Evolutionary conservation across 1,140 invertebrate genomes (phyloP), one percentile per base, ranked within the genome.

Genomic region (Ostrea edulis): DNA sequence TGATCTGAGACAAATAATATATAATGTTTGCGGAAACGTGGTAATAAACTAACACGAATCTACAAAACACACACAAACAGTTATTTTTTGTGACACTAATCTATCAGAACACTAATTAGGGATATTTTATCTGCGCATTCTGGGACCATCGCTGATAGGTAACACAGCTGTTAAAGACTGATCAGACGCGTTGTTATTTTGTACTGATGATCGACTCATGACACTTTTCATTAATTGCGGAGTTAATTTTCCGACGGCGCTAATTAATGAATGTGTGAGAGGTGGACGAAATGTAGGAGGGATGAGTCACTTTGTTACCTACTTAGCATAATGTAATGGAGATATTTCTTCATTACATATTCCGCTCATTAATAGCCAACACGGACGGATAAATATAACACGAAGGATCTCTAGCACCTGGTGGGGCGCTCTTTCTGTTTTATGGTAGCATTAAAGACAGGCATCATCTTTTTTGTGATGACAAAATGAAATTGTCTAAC

Each of bases 251-350:
- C 68, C 25, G 68, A 29, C 68, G 68, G 68, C 68, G 25, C 68
- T 77, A 77, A 44, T 44, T 44, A 44, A 77, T 77, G 68, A 77
- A 77, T 77, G 68, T 35, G 25, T 25, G 22, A 25, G 68, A 29
- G 68, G 25, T 77, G 68, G 68, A 77, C 68, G 14, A 77, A 77
- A 77, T 77, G 68, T 29, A 35, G 68, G 29, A 35, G 68, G 68
- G 29, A 77, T 77, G 68, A 77, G 14, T 77, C 68, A 77, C 68
- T 17, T 35, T 35, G 68, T 77, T 25, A 29, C 29, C 68, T 77
- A 77, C 68, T 77, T 77, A 77, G 68, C 68, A 77, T 77, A 77
- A 77, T 77, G 68, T 77, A 77, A 77, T 77, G 68, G 29, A 77
- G 68, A 22, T 77, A 77, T 77, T 77, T 29, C 68, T 77, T 77